phyloP scores from a whole-genome alignment of 2,797 vertebrate genomes.

The Melanotaenia parkinsoni region DNA sequence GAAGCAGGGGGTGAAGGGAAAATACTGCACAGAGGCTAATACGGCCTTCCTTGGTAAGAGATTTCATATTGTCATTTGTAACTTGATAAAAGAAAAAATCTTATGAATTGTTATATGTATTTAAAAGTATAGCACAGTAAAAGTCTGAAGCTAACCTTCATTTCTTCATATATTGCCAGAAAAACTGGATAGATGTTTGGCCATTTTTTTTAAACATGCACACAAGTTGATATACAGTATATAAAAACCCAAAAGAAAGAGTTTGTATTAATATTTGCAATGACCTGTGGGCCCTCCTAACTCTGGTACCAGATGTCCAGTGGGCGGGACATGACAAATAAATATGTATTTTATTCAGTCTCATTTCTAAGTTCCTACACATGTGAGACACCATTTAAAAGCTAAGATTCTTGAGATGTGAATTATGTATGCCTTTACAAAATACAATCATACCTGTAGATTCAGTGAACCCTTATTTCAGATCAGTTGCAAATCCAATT shows the following conservation, averaged over 20 bases:
- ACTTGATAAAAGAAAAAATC: background rate
- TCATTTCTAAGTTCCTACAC: no score
- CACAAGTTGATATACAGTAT: background rate
- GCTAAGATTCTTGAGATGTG: no score
- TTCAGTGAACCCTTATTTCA: no score
- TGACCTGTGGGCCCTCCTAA: background rate
- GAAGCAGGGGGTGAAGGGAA: background rate
- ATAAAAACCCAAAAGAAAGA: background rate
- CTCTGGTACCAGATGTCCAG: no score
- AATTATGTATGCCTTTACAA: no score
- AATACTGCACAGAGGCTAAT: background rate
- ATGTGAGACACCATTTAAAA: no score
- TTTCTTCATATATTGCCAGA: background rate
- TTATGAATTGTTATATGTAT: background rate
- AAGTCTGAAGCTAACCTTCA: background rate
- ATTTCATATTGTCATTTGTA: background rate
- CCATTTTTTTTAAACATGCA: background rate
- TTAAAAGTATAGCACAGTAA: background rate
- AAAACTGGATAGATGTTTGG: background rate
- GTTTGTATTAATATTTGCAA: background rate
- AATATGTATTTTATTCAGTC: no score
- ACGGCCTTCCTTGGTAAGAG: background rate
- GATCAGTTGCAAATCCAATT: no score
- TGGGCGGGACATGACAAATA: no score
- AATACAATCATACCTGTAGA: no score